Percentiles rank a stretch among this genome's conserved stretches.
These are phyloP conservation scores for Sebastes glaucus DNA, from an alignment of 2,797 vertebrate species.

Conservation along the genomic window DNA sequence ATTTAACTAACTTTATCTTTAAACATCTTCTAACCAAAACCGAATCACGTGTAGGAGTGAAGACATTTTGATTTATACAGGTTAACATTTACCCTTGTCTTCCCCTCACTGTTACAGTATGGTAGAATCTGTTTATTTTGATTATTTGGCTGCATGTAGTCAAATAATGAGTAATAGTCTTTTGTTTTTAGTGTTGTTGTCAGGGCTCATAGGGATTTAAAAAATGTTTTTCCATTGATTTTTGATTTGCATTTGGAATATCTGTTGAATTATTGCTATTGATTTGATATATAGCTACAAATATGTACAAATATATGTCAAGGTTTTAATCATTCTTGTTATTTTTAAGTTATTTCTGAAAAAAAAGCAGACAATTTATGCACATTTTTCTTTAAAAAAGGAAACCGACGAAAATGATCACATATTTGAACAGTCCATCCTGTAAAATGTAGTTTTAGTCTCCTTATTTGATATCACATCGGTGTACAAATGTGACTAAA, in stretches of 20 bases:
- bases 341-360: background rate
- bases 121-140: background rate
- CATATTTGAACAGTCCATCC: background rate
- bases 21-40: background rate
- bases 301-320: background rate
- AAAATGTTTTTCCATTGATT: background rate
- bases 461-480: background rate
- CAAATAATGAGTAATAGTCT: constrained; percentile 39
- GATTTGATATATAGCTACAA: background rate
- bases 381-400: background rate
- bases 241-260: fast-evolving
- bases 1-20: background rate
- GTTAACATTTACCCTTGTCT: background rate
- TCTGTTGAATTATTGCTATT: background rate
- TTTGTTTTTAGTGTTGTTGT: background rate
- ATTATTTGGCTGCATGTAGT: constrained; percentile 60
- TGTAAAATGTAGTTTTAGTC: background rate
- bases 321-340: background rate
- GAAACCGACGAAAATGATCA: background rate
- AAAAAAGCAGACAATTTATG: background rate
- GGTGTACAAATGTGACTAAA: background rate
- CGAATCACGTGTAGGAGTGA: constrained; percentile 54
- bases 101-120: background rate
- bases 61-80: constrained; percentile 51
- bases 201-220: background rate